These are phyloP conservation scores for Cygnus buccinator DNA, from an alignment of 2,113 vertebrate genomes.

Conservation along the genomic window DNA sequence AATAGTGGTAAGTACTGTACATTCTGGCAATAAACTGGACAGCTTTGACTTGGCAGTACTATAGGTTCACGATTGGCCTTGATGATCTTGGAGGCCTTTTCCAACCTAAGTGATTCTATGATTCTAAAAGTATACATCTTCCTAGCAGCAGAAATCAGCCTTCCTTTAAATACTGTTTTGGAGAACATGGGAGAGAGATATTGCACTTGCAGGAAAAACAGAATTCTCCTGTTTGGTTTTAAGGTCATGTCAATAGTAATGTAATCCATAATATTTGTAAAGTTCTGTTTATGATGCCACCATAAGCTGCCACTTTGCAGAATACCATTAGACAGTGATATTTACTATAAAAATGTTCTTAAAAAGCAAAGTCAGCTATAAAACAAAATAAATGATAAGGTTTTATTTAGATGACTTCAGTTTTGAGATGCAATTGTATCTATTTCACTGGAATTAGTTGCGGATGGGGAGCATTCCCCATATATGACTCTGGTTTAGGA, in stretches of 20 bases:
- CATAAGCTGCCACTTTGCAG: neutral
- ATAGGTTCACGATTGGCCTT: too few relatives aligned
- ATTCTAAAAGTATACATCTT: neutral
- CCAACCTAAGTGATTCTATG: too few relatives aligned
- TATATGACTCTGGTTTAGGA: neutral
- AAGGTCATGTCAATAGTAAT: slow-evolving; percentile 8
- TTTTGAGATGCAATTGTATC: neutral
- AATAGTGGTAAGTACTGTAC: neutral
- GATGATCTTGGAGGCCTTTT: too few relatives aligned
- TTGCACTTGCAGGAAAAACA: neutral
- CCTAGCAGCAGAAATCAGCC: neutral
- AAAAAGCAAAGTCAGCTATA: neutral
- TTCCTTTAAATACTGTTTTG: neutral
- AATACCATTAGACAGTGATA: neutral
- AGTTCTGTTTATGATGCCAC: neutral
- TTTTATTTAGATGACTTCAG: neutral
- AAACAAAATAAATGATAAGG: slow-evolving; percentile 20
- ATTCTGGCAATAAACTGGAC: neutral
- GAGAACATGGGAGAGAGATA: neutral
- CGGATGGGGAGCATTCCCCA: neutral
- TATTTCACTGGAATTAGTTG: neutral
- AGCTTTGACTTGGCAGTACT: too few relatives aligned
- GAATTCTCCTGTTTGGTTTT: slow-evolving; percentile 13
- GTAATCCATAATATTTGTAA: neutral
- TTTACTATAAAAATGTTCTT: slow-evolving; percentile 25